Percentiles rank a stretch among this genome's conserved stretches.
phyloP scores from a whole-genome alignment of 2,797 vertebrate species.

The Lepus oiostolus region DNA sequence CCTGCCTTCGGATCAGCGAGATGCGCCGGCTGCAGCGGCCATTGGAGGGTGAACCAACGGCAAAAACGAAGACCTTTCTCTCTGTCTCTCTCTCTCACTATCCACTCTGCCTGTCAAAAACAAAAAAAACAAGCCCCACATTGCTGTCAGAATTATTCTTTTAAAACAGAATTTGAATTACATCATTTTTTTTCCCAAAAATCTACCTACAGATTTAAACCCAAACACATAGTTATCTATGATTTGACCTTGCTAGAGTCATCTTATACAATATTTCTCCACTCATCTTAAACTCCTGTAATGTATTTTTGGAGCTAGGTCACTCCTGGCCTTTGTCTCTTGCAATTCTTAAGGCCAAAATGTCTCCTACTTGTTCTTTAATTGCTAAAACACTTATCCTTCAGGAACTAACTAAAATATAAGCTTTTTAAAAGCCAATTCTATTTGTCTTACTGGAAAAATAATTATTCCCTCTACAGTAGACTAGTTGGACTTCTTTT shows the following conservation, averaged over 20 bases:
- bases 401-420: background rate
- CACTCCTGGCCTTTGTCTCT: background rate
- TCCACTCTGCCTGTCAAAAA: no score
- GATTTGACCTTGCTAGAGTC: background rate
- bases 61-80: no score
- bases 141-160: background rate
- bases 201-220: background rate
- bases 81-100: no score
- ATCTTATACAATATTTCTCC: background rate
- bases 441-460: constrained; percentile 8
- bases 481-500: background rate
- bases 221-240: constrained; percentile 12
- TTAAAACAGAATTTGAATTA: constrained; percentile 3
- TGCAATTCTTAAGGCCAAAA: background rate
- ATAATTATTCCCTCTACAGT: background rate
- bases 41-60: no score
- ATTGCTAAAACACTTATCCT: constrained; percentile 10
- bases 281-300: background rate
- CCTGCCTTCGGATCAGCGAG: no score
- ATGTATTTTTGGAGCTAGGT: background rate
- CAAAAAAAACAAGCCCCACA: background rate
- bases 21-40: no score
- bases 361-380: background rate
- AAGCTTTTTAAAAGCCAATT: background rate
- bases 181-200: background rate